A percentile compares a stretch with the other conserved stretches of the same genome.
phyloP scores from a whole-genome alignment of 2,113 vertebrate genomes.

The Chunga burmeisteri region DNA sequence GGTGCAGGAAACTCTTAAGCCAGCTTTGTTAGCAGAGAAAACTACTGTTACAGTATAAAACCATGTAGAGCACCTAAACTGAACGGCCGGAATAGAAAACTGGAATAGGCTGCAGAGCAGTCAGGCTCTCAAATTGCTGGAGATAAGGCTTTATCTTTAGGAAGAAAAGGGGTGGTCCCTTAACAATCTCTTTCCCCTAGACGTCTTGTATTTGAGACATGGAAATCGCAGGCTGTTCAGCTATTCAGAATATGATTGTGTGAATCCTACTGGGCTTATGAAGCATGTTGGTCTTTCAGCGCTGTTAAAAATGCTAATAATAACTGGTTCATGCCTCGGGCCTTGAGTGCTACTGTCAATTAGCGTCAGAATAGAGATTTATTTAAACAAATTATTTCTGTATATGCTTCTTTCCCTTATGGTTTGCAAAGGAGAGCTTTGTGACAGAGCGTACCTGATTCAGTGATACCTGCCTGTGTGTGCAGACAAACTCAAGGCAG shows the following conservation, averaged over 20 bases:
- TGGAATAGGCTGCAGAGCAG: neutral
- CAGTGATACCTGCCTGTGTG: neutral
- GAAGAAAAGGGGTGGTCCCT: neutral
- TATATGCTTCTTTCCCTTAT: neutral
- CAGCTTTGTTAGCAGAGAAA: neutral
- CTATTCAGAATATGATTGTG: neutral
- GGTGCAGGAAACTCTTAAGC: neutral
- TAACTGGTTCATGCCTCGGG: conserved; percentile 16
- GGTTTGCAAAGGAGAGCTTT: neutral
- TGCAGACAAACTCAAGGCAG: neutral
- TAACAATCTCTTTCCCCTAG: neutral
- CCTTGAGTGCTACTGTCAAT: conserved; percentile 48
- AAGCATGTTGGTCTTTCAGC: conserved; percentile 34
- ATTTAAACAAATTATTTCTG: conserved; percentile 49
- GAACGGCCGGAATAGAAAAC: neutral
- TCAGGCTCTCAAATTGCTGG: neutral
- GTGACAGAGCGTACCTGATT: neutral
- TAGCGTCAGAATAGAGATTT: conserved; percentile 32
- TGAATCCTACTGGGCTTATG: conserved; percentile 47
- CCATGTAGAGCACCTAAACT: neutral
- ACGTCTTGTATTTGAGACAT: neutral
- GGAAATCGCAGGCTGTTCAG: neutral
- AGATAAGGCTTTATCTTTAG: conserved; percentile 1
- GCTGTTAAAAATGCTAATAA: conserved; percentile 41
- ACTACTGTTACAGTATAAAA: neutral